A percentile compares a stretch with the other conserved stretches of the same genome.
These are phyloP conservation scores for Pherbina coryleti DNA, from an alignment of 2,888 invertebrate genomes.

Conservation along the genomic window DNA sequence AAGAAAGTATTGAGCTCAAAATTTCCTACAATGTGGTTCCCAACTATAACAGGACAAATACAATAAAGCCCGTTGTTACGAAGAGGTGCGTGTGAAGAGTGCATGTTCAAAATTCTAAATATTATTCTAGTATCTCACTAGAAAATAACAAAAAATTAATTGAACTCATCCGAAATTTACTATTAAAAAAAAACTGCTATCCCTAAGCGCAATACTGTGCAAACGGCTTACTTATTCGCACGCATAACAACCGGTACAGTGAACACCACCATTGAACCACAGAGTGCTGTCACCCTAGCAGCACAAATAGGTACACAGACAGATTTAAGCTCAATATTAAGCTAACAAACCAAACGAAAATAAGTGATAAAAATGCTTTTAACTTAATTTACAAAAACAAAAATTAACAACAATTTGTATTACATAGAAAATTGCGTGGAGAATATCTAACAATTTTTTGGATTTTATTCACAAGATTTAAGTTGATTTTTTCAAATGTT, in stretches of 20 bases:
- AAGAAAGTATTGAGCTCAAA: not conserved
- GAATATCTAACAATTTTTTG: constrained; percentile 57
- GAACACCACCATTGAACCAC: not conserved
- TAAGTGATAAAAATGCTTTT: constrained; percentile 65
- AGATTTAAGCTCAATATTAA: not conserved
- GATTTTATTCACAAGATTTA: constrained; percentile 37
- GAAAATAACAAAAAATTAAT: too few relatives aligned
- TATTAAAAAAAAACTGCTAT: too few relatives aligned
- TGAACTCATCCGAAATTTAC: too few relatives aligned
- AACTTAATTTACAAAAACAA: constrained; percentile 47
- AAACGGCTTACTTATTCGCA: not conserved
- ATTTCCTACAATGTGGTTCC: too few relatives aligned
- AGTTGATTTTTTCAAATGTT: constrained; percentile 44
- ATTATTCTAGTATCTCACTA: too few relatives aligned
- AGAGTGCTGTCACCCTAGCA: too few relatives aligned
- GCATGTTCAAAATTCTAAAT: too few relatives aligned
- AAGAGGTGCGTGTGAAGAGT: too few relatives aligned
- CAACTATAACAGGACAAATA: too few relatives aligned
- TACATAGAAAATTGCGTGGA: constrained; percentile 58
- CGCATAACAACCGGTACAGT: not conserved
- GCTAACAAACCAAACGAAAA: constrained; percentile 49
- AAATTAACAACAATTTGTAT: constrained; percentile 40
- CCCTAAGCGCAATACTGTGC: not conserved
- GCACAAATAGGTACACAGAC: too few relatives aligned
- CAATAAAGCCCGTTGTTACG: too few relatives aligned